Evolutionary conservation across 2,888 invertebrate species (phyloP).

Genomic region (Smittia aterrima): DNA sequence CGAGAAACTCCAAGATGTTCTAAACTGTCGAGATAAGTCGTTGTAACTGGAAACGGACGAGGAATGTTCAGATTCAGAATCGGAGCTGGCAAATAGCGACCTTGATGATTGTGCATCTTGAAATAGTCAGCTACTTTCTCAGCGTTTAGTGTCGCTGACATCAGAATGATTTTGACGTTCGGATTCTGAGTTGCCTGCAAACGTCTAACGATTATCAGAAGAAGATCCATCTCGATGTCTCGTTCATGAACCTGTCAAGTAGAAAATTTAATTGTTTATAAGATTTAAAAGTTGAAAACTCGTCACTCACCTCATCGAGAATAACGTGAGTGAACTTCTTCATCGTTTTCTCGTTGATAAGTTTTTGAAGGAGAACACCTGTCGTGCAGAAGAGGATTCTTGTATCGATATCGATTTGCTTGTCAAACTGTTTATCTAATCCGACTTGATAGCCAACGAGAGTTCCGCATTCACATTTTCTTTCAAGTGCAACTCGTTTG

Average conservation of each 20-base stretch:
- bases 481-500: slow-evolving; percentile 77
- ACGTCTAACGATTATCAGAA: slow-evolving; percentile 69
- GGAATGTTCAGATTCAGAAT: slow-evolving; percentile 59
- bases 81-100: slow-evolving; percentile 54
- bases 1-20: slow-evolving; percentile 6
- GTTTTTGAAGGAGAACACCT: slow-evolving; percentile 80
- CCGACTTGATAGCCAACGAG: slow-evolving; percentile 79
- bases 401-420: slow-evolving; percentile 54
- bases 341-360: slow-evolving; percentile 67
- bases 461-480: slow-evolving; percentile 77
- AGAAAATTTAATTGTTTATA: too few species aligned
- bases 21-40: slow-evolving; percentile 61
- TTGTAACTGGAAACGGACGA: slow-evolving; percentile 59
- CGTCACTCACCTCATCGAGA: slow-evolving; percentile 86
- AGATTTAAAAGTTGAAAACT: too few species aligned
- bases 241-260: slow-evolving; percentile 70
- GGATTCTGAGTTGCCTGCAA: slow-evolving; percentile 65
- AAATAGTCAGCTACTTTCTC: slow-evolving; percentile 48
- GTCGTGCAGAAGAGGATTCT: slow-evolving; percentile 84
- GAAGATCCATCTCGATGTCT: slow-evolving; percentile 86
- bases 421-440: not conserved
- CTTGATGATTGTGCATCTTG: not conserved
- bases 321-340: slow-evolving; percentile 83
- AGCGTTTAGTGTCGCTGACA: slow-evolving; percentile 91
- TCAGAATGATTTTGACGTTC: slow-evolving; percentile 72